Evolutionary conservation across 2,888 invertebrate genomes (phyloP), one percentile per base, ranked within the genome.

Genomic region (Rutpela maculata): DNA sequence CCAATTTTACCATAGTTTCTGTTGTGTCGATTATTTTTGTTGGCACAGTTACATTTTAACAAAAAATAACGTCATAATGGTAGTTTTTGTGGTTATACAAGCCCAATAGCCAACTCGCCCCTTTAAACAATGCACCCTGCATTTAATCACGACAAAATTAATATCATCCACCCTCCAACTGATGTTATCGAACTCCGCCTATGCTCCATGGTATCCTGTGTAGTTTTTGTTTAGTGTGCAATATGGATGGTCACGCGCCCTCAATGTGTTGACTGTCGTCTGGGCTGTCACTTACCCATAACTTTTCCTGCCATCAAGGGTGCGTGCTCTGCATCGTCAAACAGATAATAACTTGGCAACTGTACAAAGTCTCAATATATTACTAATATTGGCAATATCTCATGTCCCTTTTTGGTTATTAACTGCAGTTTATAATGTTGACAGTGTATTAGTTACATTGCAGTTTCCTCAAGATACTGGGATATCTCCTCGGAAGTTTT

Each of bases 191-290:
- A 22, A 11, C 19, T 59, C 19, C 59, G 59, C 22, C 59, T 59
- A 2, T 59, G 59, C 12, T 12, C 59, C 18, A 9, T 12, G 59
- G 59, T 59, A 59, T 19, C 31, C 65, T 18, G 35, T 43, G 65
- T 35, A 19, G 35, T 65, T 65, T 65, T 60, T 60, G 55, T 70
- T 59, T 22, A 38, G 38, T 19, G 70, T 18, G 63, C 55, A 22
- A 55, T 63, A 63, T 62, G 72, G 63, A 50, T 72, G 82, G 82
- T 84, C 85, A 85, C 85, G 85, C 80, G 76, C 80, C 80, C 77
- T 77, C 86, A 80, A 85, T 86, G 85, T 85, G 86, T 86, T 83
- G 85, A 85, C 84, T 86, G 86, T 86, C 86, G 82, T 79, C 83
- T 80, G 81, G 81, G 78, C 80, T 85, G 85, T 86, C 85, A 85